Conservation (phyloP, 1,140 invertebrate species). For the Pogonomyrmex barbatus region DNA sequence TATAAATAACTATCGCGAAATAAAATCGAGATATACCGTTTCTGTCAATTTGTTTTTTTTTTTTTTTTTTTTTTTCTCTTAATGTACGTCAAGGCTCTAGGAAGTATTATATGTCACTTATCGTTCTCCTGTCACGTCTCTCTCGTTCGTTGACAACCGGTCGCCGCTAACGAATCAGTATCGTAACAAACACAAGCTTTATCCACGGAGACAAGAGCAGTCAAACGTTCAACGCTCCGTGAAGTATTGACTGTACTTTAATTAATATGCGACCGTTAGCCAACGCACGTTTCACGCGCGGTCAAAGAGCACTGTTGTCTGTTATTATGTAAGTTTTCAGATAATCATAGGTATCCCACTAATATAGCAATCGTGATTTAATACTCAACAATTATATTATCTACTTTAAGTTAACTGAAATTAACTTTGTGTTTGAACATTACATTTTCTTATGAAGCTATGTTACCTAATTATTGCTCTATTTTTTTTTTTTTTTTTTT, state of each 20-base stretch:
- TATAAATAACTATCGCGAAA: conserved; percentile 31
- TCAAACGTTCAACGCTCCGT: conserved; percentile 69
- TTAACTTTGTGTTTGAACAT: neutral
- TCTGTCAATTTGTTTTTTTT: neutral
- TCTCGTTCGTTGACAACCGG: conserved; percentile 16
- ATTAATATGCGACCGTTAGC: conserved; percentile 67
- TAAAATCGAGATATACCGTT: conserved; percentile 19
- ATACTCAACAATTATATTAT: conserved; percentile 4
- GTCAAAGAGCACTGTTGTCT: conserved; percentile 43
- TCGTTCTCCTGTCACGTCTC: neutral
- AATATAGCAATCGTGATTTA: conserved; percentile 12
- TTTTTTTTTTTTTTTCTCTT: conserved; percentile 24
- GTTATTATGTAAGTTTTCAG: conserved; percentile 22
- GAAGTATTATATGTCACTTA: conserved; percentile 10
- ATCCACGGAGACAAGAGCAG: conserved; percentile 72
- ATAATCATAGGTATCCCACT: conserved; percentile 3
- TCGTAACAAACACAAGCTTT: conserved; percentile 68
- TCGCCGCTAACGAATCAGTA: conserved; percentile 67
- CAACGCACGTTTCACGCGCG: conserved; percentile 26
- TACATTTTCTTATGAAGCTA: neutral
- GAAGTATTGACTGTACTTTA: conserved; percentile 58
- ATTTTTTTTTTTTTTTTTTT: conserved; percentile 2
- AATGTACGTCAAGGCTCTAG: neutral
- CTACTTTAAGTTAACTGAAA: neutral
- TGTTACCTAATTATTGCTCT: neutral